phyloP scores from a whole-genome alignment of 2,797 vertebrate species.

The Thalassophryne amazonica region DNA sequence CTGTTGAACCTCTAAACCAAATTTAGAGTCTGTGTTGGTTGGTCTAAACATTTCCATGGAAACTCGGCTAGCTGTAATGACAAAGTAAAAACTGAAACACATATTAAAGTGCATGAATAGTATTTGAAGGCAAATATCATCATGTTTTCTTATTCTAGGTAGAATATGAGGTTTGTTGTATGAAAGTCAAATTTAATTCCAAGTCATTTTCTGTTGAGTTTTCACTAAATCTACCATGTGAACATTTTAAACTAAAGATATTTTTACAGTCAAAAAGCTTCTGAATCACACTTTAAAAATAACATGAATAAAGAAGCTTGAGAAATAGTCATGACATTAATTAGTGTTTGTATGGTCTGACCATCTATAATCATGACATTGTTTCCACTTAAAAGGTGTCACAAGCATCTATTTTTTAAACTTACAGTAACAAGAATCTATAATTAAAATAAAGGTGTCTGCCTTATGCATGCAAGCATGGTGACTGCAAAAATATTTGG shows the following conservation, averaged over 20 bases:
- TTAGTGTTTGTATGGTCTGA: background rate
- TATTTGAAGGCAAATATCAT: background rate
- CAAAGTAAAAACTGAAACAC: conserved; percentile 6
- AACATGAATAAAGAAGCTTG: background rate
- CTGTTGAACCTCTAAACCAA: no score
- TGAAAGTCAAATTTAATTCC: no score
- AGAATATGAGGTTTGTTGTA: conserved; percentile 2
- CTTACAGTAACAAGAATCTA: no score
- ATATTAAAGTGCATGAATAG: background rate
- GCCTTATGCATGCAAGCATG: background rate
- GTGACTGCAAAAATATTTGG: background rate
- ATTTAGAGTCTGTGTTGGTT: no score
- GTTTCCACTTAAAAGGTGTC: conserved; percentile 6
- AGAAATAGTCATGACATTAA: no score
- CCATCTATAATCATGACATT: background rate
- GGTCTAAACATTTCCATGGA: conserved; percentile 41
- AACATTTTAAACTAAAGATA: background rate
- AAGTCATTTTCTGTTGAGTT: background rate
- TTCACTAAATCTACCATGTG: background rate
- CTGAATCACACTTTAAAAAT: background rate
- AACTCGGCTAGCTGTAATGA: conserved; percentile 22
- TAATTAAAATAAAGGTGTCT: conserved; percentile 4
- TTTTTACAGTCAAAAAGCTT: background rate
- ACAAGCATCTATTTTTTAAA: background rate
- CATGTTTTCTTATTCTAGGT: background rate